Percentiles rank a stretch among this genome's conserved stretches.
phyloP scores from a whole-genome alignment of 1,140 invertebrate species.

The Aphelinus atriplicis region DNA sequence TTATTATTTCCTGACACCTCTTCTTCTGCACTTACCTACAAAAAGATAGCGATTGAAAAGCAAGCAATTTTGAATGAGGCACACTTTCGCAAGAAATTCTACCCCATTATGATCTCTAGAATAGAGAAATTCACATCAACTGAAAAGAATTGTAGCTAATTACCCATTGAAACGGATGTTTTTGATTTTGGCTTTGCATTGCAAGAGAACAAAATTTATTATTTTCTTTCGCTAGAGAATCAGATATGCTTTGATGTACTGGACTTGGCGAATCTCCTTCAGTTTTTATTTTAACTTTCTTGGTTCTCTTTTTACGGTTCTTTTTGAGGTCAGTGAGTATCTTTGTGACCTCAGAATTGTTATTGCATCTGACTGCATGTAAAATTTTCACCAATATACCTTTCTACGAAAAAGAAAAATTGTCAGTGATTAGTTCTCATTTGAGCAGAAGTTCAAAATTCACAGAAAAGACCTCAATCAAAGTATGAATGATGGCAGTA shows the following conservation, averaged over 20 bases:
- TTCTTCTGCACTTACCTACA: constrained; percentile 55
- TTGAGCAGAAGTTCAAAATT: no score
- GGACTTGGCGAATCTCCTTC: constrained; percentile 12
- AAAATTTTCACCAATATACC: constrained; percentile 51
- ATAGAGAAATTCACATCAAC: no score
- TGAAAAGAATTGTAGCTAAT: constrained; percentile 1
- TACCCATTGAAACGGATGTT: constrained; percentile 56
- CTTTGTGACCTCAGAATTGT: constrained; percentile 48
- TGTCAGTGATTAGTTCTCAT: no score
- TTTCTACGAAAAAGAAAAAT: constrained; percentile 47
- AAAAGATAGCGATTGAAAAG: not conserved
- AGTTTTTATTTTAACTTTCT: constrained; percentile 48
- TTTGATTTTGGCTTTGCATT: constrained; percentile 39
- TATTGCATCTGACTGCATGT: constrained; percentile 48
- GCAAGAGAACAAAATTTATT: no score
- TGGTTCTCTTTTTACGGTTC: constrained; percentile 52
- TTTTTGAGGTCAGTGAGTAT: constrained; percentile 52
- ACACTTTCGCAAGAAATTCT: no score
- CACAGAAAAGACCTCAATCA: no score
- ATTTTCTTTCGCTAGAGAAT: no score
- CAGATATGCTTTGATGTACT: no score
- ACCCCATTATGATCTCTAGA: no score
- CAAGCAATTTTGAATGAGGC: no score
- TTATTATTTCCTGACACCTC: constrained; percentile 47
- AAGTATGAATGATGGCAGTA: no score